phyloP scores from a whole-genome alignment of 2,888 invertebrate species.

The Clanis bilineata region DNA sequence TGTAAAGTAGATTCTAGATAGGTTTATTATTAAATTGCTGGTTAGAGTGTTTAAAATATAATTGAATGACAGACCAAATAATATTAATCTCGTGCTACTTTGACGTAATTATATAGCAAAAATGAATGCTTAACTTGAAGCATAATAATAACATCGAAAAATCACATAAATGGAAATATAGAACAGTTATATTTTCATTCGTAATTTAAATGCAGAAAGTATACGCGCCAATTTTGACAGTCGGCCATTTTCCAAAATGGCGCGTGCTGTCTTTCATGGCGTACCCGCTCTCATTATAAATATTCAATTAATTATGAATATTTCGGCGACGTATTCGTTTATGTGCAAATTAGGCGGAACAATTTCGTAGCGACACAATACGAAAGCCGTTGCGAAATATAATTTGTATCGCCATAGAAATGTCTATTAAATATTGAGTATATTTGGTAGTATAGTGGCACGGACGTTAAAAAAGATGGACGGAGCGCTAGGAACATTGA shows the following conservation, averaged over 20 bases:
- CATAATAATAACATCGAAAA: neutral
- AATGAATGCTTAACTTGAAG: no score
- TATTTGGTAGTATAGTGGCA: neutral
- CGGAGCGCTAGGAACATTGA: no score
- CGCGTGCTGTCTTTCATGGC: slow-evolving; percentile 15
- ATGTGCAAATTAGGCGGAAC: slow-evolving; percentile 22
- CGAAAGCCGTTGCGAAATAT: slow-evolving; percentile 1
- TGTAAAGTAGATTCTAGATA: no score
- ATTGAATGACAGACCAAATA: no score
- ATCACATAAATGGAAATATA: neutral
- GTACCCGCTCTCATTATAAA: slow-evolving; percentile 28
- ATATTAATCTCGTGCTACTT: no score
- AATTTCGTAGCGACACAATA: slow-evolving; percentile 19
- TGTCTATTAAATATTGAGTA: slow-evolving; percentile 9
- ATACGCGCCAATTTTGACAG: neutral
- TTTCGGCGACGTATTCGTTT: slow-evolving; percentile 9
- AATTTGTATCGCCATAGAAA: slow-evolving; percentile 2
- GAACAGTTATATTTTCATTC: neutral
- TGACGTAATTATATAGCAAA: no score
- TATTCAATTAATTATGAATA: slow-evolving; percentile 28
- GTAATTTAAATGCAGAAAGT: neutral
- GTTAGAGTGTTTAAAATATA: no score
- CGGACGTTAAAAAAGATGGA: no score
- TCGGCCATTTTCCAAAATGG: slow-evolving; percentile 13
- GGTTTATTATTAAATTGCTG: no score